Evolutionary conservation across 2,797 vertebrate genomes (phyloP).

Genomic region (Anabacerthia variegaticeps): DNA sequence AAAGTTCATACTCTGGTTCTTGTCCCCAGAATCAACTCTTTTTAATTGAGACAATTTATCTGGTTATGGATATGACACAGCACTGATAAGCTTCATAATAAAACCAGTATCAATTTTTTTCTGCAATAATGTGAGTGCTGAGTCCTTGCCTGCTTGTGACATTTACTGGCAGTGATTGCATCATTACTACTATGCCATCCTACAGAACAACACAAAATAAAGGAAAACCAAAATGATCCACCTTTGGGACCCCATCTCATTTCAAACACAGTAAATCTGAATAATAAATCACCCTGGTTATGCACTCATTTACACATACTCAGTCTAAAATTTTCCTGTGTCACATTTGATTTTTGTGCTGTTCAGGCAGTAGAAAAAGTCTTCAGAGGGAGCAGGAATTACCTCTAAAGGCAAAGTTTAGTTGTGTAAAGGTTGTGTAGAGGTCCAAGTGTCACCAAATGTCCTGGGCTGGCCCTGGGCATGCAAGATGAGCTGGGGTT

Average conservation of each 20-base stretch:
- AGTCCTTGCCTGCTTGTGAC: background rate
- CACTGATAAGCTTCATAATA: background rate
- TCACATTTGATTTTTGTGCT: background rate
- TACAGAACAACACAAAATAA: background rate
- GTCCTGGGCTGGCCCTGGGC: rapidly evolving
- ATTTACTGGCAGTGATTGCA: background rate
- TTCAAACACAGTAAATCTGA: background rate
- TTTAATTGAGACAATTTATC: background rate
- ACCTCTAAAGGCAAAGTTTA: background rate
- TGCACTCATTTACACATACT: background rate
- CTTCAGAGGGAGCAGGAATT: background rate
- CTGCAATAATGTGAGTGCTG: background rate
- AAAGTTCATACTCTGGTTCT: background rate
- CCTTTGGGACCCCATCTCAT: background rate
- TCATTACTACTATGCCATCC: conserved; percentile 3
- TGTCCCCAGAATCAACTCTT: background rate
- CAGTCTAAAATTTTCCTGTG: background rate
- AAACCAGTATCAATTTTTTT: background rate
- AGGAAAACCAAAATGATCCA: background rate
- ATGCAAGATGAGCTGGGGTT: background rate
- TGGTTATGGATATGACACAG: background rate
- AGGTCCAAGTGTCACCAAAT: background rate
- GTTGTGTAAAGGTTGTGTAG: background rate
- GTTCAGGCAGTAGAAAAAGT: background rate
- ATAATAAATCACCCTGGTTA: rapidly evolving